phyloP scores from a whole-genome alignment of 2,888 invertebrate genomes.

The Tuberolachnus salignus region DNA sequence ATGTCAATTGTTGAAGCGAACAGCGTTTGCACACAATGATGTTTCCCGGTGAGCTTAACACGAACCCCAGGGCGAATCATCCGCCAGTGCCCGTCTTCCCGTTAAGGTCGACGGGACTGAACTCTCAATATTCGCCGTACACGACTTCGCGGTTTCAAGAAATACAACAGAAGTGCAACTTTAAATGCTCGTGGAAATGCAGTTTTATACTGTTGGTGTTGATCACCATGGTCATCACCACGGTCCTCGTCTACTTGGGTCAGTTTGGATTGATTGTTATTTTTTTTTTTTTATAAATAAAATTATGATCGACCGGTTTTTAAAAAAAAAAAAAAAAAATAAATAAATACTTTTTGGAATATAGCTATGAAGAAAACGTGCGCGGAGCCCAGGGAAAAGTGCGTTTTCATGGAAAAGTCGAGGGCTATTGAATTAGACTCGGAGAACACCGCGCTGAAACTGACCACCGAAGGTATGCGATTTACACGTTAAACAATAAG shows the following conservation, averaged over 20 bases:
- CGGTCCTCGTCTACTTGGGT: constrained; percentile 40
- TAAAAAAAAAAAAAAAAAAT: too few relatives aligned
- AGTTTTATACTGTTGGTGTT: constrained; percentile 38
- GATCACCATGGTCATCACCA: neutral
- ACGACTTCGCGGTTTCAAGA: constrained; percentile 69
- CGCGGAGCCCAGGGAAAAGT: constrained; percentile 34
- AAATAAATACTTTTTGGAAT: neutral
- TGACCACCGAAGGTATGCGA: constrained; percentile 37
- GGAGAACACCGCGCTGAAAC: constrained; percentile 19
- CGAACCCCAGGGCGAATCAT: constrained; percentile 65
- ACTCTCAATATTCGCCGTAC: constrained; percentile 68
- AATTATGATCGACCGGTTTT: too few relatives aligned
- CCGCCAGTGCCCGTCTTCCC: constrained; percentile 87
- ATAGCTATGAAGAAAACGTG: constrained; percentile 37
- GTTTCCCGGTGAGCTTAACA: constrained; percentile 40
- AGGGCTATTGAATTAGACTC: constrained; percentile 27
- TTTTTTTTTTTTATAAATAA: neutral
- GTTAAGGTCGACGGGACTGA: constrained; percentile 70
- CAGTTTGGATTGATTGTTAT: neutral
- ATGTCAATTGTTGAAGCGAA: constrained; percentile 10
- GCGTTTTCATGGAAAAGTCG: constrained; percentile 29
- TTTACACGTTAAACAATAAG: neutral
- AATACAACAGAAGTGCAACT: constrained; percentile 50
- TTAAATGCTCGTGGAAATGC: constrained; percentile 47
- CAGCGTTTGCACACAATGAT: constrained; percentile 30